Percentiles rank a stretch among this genome's conserved stretches.
phyloP scores from a whole-genome alignment of 2,888 invertebrate genomes.

The Griposia aprilina region DNA sequence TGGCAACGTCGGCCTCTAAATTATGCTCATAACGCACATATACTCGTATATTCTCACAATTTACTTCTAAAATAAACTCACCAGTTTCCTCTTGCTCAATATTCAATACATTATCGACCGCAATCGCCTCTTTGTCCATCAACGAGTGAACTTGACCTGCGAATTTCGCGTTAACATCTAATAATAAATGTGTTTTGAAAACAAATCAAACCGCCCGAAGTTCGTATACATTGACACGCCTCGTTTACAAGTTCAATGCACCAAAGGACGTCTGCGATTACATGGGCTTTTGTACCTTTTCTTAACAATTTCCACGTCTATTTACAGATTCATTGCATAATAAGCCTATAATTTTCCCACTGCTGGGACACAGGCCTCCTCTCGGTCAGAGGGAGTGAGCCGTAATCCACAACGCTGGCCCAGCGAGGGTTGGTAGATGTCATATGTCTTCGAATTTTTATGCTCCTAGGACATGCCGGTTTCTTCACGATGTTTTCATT shows the following conservation, averaged over 20 bases:
- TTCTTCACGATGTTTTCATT: too few species aligned
- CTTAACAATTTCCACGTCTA: slow-evolving; percentile 28
- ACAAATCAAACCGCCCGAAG: slow-evolving; percentile 59
- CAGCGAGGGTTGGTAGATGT: too few species aligned
- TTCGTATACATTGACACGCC: slow-evolving; percentile 61
- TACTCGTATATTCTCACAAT: slow-evolving; percentile 17
- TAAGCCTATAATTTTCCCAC: too few species aligned
- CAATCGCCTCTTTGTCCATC: slow-evolving; percentile 33
- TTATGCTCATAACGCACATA: slow-evolving; percentile 20
- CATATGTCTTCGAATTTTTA: too few species aligned
- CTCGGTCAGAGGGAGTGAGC: too few species aligned
- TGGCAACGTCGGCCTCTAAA: slow-evolving; percentile 16
- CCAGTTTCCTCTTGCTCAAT: slow-evolving; percentile 24
- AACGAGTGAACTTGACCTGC: slow-evolving; percentile 63
- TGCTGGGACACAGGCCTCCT: too few species aligned
- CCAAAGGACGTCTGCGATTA: slow-evolving; percentile 65
- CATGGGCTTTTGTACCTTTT: slow-evolving; percentile 44
- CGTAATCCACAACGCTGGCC: too few species aligned
- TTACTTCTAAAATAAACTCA: slow-evolving; percentile 13
- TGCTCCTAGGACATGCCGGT: too few species aligned
- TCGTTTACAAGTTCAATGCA: slow-evolving; percentile 64
- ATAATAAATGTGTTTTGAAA: slow-evolving; percentile 67
- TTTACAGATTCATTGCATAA: slow-evolving; percentile 32
- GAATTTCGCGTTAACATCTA: slow-evolving; percentile 44
- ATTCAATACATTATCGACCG: slow-evolving; percentile 27